These are phyloP conservation scores for Natrix natrix DNA, from an alignment of 2,797 vertebrate genomes.

Conservation along the genomic window DNA sequence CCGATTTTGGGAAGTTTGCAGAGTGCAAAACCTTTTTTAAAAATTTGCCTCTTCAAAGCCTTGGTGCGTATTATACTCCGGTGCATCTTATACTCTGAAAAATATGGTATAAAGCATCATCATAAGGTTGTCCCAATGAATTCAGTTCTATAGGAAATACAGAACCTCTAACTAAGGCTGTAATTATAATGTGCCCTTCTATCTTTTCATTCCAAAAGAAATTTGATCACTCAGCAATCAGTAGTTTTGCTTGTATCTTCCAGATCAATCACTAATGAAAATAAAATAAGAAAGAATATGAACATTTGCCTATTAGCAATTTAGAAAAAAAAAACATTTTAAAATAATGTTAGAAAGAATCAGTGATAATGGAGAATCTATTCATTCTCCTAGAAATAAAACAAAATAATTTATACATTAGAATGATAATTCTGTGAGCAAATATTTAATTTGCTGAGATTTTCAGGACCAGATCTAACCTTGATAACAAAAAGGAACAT, in stretches of 20 bases:
- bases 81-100: too few species aligned
- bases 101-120: not conserved
- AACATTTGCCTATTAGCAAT: constrained; percentile 43
- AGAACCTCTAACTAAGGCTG: not conserved
- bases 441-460: constrained; percentile 50
- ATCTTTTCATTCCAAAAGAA: not conserved
- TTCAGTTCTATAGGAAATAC: not conserved
- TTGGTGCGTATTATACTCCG: too few species aligned
- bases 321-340: not conserved
- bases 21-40: too few species aligned
- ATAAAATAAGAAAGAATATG: constrained; percentile 33
- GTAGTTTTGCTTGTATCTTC: not conserved
- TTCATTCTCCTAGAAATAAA: constrained; percentile 22
- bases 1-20: too few species aligned
- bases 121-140: not conserved
- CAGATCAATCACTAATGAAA: constrained; percentile 42
- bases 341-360: constrained; percentile 33
- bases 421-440: constrained; percentile 34
- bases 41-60: too few species aligned
- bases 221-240: not conserved
- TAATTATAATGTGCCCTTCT: not conserved
- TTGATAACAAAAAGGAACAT: constrained; percentile 6
- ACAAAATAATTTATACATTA: constrained; percentile 47
- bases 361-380: constrained; percentile 39
- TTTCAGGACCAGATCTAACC: constrained; percentile 21